Percentiles rank a stretch among this genome's conserved stretches.
Evolutionary conservation across 2,888 invertebrate species (phyloP).

Genomic region (Sepioteuthis lessoniana): DNA sequence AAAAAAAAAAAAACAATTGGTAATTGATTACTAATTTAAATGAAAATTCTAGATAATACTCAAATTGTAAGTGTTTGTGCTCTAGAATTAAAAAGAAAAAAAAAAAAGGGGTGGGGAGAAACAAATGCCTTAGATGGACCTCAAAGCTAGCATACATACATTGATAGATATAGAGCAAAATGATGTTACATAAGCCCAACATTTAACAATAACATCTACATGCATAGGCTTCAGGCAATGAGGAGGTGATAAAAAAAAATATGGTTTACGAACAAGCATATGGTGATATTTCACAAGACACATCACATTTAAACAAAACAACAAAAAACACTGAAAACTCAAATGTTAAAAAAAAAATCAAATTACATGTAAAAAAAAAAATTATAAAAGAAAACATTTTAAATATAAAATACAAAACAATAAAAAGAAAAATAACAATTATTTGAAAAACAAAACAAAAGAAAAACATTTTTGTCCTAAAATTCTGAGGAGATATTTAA

Average conservation of each 20-base stretch:
- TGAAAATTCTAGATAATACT: too few species aligned
- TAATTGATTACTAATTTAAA: too few species aligned
- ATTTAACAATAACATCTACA: neutral
- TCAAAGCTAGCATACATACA: slow-evolving; percentile 6
- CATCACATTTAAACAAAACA: neutral
- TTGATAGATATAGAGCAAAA: neutral
- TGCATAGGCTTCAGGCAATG: neutral
- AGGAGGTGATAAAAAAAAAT: neutral
- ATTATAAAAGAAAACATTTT: neutral
- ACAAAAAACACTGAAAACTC: neutral
- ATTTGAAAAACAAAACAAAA: too few species aligned
- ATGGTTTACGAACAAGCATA: neutral
- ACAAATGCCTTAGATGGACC: neutral
- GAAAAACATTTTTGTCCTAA: too few species aligned
- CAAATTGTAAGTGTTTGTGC: too few species aligned
- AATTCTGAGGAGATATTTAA: too few species aligned
- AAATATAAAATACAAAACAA: neutral
- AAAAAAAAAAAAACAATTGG: too few species aligned
- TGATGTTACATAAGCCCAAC: neutral
- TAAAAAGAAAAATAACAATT: too few species aligned
- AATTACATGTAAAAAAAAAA: neutral
- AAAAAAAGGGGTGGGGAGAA: too few species aligned
- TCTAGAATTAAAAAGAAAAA: too few species aligned
- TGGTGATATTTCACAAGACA: neutral
- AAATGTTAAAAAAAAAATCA: neutral